Evolutionary conservation across 2,888 invertebrate species (phyloP), one percentile per base, ranked within the genome.

Genomic region (Drosophila niveifrons): DNA sequence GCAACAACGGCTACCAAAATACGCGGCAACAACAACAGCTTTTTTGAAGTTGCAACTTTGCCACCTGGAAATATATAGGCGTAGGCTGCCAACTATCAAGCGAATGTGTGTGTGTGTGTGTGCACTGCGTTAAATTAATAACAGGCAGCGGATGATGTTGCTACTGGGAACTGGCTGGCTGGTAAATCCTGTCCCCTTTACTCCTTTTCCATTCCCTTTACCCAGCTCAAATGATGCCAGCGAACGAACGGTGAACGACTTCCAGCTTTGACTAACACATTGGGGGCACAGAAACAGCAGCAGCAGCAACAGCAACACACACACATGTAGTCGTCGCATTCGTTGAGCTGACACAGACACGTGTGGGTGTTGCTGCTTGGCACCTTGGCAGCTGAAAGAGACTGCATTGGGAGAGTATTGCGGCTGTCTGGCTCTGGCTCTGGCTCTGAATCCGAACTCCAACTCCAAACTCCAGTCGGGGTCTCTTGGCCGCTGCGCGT

Each of bases 61-160:
- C 55, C 71, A 69, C 36, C 69, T 66, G 63, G 52, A 41, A 44
- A 51, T 44, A 51, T 44, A 48, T 44, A 44, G 56, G 65, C 67
- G 82, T 77, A 70, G 72, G 72, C 57, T 68, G 23, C 4, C n/a
- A 43, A 53, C 34, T 23, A n/a, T 31, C 18, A 47, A 55, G 17
- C 46, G 31, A 36, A n/a, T 34, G 50, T 31, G 17, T 55, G 13
- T 36, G 23, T 46, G 9, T 58, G 57, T 65, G 58, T 64, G 52
- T 74, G 72, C 69, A 81, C 52, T 81, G 84, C 82, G 79, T 83
- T 83, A 83, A 77, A 83, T 83, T 83, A 83, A 83, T 83, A 86
- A 83, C 83, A 73, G 68, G 68, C 69, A 46, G 46, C 31, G 23
- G 53, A 71, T 80, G 81, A 78, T 76, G 73, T 59, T 73, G 78